These are phyloP conservation scores for Pogonomyrmex barbatus DNA, from an alignment of 1,140 invertebrate species.

Conservation along the genomic window DNA sequence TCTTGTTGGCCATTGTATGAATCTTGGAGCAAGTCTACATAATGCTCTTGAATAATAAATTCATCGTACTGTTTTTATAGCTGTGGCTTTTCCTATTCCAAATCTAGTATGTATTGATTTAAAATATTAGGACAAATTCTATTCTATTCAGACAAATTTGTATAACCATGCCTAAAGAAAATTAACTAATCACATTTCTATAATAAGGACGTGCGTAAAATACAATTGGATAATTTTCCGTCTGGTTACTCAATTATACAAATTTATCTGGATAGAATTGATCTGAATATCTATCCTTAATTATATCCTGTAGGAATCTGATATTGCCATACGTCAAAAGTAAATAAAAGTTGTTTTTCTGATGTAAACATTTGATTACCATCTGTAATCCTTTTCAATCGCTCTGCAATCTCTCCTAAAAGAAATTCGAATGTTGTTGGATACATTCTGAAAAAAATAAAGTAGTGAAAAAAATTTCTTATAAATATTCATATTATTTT, in stretches of 20 bases:
- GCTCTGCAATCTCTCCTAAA: background rate
- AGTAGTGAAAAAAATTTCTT: too few species aligned
- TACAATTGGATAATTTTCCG: too few species aligned
- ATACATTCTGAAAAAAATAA: background rate
- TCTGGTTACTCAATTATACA: too few species aligned
- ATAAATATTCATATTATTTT: too few species aligned
- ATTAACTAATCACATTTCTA: too few species aligned
- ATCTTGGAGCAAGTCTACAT: constrained; percentile 1
- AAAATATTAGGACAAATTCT: background rate
- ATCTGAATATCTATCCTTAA: too few species aligned
- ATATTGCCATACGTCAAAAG: constrained; percentile 7
- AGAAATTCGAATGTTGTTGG: background rate
- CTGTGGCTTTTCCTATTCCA: background rate
- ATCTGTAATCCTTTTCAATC: background rate
- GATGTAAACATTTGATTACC: constrained; percentile 1
- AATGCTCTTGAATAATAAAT: background rate
- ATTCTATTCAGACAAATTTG: background rate
- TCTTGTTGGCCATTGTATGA: background rate
- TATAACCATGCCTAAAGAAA: too few species aligned
- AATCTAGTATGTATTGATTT: constrained; percentile 21
- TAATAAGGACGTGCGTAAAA: too few species aligned
- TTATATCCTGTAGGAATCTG: constrained; percentile 5
- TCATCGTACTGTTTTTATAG: background rate
- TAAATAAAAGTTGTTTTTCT: constrained; percentile 24
- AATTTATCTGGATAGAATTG: too few species aligned